Evolutionary conservation across 2,888 invertebrate species (phyloP).

Genomic region (Xylophagus ater): DNA sequence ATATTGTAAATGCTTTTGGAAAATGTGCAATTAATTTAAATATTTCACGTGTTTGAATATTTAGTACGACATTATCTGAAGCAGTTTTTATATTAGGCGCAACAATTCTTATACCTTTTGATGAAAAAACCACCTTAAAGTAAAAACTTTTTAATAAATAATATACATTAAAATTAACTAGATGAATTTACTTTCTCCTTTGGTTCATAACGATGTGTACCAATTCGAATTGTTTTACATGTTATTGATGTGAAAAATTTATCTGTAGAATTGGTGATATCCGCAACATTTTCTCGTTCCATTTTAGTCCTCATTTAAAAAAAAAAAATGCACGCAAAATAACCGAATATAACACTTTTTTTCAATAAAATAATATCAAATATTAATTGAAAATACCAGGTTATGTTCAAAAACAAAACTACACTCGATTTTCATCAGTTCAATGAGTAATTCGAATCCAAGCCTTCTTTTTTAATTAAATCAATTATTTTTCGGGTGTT

Average conservation of each 20-base stretch:
- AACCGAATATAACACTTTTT: too few relatives aligned
- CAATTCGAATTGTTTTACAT: constrained; percentile 73
- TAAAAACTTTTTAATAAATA: too few relatives aligned
- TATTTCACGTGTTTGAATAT: constrained; percentile 57
- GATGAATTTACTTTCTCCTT: constrained; percentile 52
- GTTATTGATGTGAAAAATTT: constrained; percentile 46
- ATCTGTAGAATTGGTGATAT: constrained; percentile 37
- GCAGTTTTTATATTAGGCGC: constrained; percentile 47
- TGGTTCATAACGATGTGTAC: constrained; percentile 70
- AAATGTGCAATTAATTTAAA: constrained; percentile 68
- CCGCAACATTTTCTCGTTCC: constrained; percentile 41
- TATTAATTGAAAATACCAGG: too few relatives aligned
- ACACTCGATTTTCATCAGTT: too few relatives aligned
- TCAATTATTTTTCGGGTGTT: too few relatives aligned
- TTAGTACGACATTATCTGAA: constrained; percentile 47
- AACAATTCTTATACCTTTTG: constrained; percentile 49
- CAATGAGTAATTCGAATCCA: too few relatives aligned
- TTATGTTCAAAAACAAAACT: too few relatives aligned
- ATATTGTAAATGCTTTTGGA: constrained; percentile 60
- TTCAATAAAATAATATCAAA: too few relatives aligned
- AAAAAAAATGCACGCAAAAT: too few relatives aligned
- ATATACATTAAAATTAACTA: too few relatives aligned
- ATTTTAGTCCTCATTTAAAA: constrained; percentile 47
- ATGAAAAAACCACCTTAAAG: constrained; percentile 47
- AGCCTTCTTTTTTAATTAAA: too few relatives aligned